Conservation (phyloP, 2,113 vertebrate species). For the Okapia johnstoni region DNA sequence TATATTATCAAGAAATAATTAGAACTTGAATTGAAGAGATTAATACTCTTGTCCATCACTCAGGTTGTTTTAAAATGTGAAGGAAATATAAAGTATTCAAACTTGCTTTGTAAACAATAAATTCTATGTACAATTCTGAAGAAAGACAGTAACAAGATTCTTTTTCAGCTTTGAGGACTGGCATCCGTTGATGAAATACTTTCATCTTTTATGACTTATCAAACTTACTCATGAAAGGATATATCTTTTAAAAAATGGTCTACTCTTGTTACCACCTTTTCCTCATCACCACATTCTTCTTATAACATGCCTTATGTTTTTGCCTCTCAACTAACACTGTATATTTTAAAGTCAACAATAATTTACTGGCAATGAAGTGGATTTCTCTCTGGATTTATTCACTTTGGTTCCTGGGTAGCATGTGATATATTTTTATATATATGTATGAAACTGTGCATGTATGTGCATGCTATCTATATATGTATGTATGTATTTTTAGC, state of each 20-base stretch:
- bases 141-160: neutral
- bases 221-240: neutral
- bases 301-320: neutral
- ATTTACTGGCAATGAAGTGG: neutral
- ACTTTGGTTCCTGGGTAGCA: neutral
- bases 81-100: neutral
- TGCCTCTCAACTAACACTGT: neutral
- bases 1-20: neutral
- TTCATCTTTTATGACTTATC: neutral
- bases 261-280: neutral
- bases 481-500: neutral
- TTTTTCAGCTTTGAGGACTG: neutral
- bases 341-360: neutral
- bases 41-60: neutral
- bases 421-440: neutral
- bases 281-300: neutral
- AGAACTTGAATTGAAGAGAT: neutral
- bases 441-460: neutral
- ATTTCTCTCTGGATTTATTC: neutral
- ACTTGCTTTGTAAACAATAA: neutral
- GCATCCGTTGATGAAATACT: neutral
- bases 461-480: neutral
- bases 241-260: neutral
- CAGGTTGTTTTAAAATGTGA: neutral
- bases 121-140: neutral